Evolutionary conservation across 2,797 vertebrate genomes (phyloP).

Genomic region (Tragelaphus oryx): DNA sequence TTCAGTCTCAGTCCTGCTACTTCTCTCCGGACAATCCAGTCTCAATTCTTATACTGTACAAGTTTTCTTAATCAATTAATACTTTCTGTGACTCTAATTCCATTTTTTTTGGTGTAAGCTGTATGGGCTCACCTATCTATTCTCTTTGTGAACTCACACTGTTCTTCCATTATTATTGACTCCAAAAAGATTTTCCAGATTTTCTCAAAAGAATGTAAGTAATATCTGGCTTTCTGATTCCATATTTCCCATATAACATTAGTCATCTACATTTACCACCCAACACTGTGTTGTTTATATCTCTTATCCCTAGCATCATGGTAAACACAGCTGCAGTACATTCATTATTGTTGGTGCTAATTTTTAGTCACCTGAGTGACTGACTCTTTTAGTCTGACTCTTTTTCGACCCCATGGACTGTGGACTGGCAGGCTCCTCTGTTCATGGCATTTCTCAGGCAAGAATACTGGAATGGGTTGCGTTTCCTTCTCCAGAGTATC

Average conservation of each 20-base stretch:
- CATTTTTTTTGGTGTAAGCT: neutral
- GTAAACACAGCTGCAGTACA: neutral
- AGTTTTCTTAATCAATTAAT: neutral
- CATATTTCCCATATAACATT: neutral
- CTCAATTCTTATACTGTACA: neutral
- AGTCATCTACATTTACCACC: neutral
- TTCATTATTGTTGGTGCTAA: neutral
- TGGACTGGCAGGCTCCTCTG: neutral
- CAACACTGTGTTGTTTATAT: accelerated
- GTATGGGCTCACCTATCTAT: neutral
- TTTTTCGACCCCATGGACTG: neutral
- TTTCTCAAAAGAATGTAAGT: neutral
- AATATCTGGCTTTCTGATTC: neutral
- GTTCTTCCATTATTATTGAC: neutral
- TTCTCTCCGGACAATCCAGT: neutral
- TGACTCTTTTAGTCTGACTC: neutral
- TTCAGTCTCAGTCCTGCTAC: neutral
- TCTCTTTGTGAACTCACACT: neutral
- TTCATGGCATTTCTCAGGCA: neutral
- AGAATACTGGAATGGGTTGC: neutral
- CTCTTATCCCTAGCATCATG: neutral
- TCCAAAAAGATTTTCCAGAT: neutral
- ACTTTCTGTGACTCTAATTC: neutral
- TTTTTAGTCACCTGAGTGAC: neutral
- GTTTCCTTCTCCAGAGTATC: neutral